Evolutionary conservation across 2,797 vertebrate species (phyloP), one percentile per base, ranked within the genome.

Genomic region (Periophthalmus magnuspinnatus): DNA sequence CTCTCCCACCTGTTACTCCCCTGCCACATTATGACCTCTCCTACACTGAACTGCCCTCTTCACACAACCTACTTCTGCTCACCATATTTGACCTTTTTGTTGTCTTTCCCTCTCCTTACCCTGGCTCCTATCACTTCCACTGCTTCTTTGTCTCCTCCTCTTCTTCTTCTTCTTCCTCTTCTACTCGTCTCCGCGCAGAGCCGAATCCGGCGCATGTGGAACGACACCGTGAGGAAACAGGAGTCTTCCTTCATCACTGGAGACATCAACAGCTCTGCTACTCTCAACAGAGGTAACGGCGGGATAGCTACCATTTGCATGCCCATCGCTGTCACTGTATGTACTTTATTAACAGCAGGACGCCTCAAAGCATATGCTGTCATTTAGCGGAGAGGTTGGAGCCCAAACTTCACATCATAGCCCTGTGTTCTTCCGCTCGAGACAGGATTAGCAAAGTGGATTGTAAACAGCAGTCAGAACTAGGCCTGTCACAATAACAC

Each of bases 211-310:
- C 94, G 97, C 89, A 99, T 99, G 97, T 99, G 97, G 97, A 99
- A 99, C 74, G 97, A 99, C 93, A 99, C 97, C 5, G 97, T 99
- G 88, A 94, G 97, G 92, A 99, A 99, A 84, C 97, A 99, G 91
- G 97, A 99, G 91, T 99, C 97, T 78, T 99, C 97, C 92, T 99
- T 99, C 94, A 98, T 99, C 92, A 97, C 97, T 60, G 97, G 97
- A 89, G 97, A 99, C 93, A 97, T 99, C 94, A 98, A 98, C 94
- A 98, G 97, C 91, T 97, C 97, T 59, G 95, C 97, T 2, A 97
- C 97, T 81, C 96, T 99, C 89, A 99, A 99, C 94, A 96, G 97
- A 98, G 97, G 97, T 99, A 96, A 95, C 93, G 91, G 90, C 86
- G 75, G 90, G 88, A 90, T 81, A 84, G 83, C 82, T 75, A 80